Percentiles rank a stretch among this genome's conserved stretches.
Conservation (phyloP, 1,140 invertebrate species). For the Cotesia typhae region DNA sequence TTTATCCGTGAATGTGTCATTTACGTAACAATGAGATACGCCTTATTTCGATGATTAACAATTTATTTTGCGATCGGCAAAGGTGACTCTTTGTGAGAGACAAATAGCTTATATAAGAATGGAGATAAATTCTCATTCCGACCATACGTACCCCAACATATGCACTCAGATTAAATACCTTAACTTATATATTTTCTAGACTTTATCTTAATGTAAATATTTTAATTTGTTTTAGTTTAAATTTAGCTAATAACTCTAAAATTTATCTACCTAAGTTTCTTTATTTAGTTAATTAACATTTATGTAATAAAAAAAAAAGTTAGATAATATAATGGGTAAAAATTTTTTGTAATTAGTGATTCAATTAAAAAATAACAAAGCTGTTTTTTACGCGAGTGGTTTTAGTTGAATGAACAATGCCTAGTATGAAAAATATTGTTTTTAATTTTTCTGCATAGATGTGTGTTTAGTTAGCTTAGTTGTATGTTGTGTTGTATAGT, state of each 20-base stretch:
- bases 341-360: too few species aligned
- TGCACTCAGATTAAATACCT: constrained; percentile 50
- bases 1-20: constrained; percentile 41
- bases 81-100: constrained; percentile 63
- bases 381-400: too few species aligned
- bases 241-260: too few species aligned
- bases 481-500: not conserved
- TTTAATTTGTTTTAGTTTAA: not conserved
- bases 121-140: constrained; percentile 57
- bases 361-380: too few species aligned
- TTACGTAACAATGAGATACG: constrained; percentile 61
- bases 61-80: constrained; percentile 65
- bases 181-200: constrained; percentile 8
- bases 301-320: too few species aligned
- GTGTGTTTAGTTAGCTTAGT: too few species aligned
- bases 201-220: constrained; percentile 21
- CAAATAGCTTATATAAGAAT: constrained; percentile 64
- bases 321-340: too few species aligned
- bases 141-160: constrained; percentile 29
- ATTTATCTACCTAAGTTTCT: too few species aligned
- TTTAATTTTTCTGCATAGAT: not conserved
- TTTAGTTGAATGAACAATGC: not conserved
- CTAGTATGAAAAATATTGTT: not conserved
- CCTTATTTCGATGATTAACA: constrained; percentile 64
- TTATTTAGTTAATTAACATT: constrained; percentile 7